Conservation (phyloP, 2,888 invertebrate genomes). For the Cerastis rubricosa region DNA sequence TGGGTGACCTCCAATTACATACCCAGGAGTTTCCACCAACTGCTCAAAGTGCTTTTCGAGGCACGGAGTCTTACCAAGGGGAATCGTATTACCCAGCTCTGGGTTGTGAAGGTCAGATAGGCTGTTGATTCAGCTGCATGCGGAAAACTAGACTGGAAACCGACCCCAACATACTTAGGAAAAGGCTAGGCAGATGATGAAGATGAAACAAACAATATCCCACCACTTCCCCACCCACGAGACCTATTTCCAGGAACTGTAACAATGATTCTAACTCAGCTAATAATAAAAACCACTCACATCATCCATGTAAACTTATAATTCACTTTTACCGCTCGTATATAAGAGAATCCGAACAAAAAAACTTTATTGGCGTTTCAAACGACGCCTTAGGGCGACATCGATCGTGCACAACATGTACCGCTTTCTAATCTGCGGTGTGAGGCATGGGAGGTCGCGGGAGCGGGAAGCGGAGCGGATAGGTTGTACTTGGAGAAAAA, state of each 20-base stretch:
- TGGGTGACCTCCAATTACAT: no score
- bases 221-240: background rate
- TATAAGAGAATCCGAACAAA: conserved; percentile 83
- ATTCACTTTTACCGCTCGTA: conserved; percentile 80
- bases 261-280: conserved; percentile 12
- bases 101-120: no score
- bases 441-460: conserved; percentile 29
- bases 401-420: conserved; percentile 82
- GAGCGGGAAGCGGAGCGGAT: conserved; percentile 16
- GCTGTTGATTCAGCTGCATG: no score
- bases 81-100: no score
- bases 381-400: conserved; percentile 89
- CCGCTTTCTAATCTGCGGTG: conserved; percentile 62
- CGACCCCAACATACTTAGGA: no score
- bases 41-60: no score
- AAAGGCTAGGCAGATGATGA: no score
- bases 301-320: conserved; percentile 73
- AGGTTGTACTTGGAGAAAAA: background rate
- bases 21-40: no score
- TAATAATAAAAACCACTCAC: conserved; percentile 44
- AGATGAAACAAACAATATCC: background rate
- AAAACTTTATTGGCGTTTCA: conserved; percentile 86
- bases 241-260: conserved; percentile 7
- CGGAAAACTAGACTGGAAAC: no score
- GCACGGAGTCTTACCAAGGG: no score